Evolutionary conservation across 2,888 invertebrate species (phyloP), one percentile per base, ranked within the genome.

Genomic region (Microplitis deprimator): DNA sequence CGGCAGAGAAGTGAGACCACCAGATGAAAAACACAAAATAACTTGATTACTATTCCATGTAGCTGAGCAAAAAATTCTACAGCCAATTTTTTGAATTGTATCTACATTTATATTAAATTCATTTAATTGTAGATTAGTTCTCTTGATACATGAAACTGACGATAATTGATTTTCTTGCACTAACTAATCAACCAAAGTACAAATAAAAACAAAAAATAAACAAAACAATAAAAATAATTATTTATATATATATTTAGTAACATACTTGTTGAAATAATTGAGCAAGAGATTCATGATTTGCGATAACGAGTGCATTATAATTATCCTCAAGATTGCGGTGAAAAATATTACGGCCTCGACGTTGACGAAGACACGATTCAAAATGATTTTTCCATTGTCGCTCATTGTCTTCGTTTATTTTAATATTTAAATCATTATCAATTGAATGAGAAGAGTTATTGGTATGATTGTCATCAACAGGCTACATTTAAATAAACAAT

Each of bases 281-380:
- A 73, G 96, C 95, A 20, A 97, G 92, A 6, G 96, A 96, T 90
- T 97, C 96, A 87, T 96, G 96, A 91, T 97, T 97, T 79, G 96
- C 96, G 60, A 96, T 94, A 81, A 96, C 94, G 59, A 97, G 96
- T 64, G 96, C 96, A 17, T 96, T 96, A 87, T 97, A 97, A 91
- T 96, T 96, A 87, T 97, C 96, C 87, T 97, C 96, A 80, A 97
- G 92, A 88, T 94, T 96, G 86, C 94, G 95, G 89, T 96, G 96
- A 8, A 96, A 95, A 81, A 96, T 94, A 88, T 95, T 95, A 79
- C 96, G 92, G 73, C 95, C 95, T 89, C 96, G 95, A 83, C 95
- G 92, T 80, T 95, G 94, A 83, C 96, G 91, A 80, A 96, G 50
- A 50, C 50, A 50, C 13, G 13, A 50, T 91, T 87, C 94, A 93